Base-by-base conservation (phyloP, 2,797 vertebrate species). In the Odontamblyopus rebecca region DNA sequence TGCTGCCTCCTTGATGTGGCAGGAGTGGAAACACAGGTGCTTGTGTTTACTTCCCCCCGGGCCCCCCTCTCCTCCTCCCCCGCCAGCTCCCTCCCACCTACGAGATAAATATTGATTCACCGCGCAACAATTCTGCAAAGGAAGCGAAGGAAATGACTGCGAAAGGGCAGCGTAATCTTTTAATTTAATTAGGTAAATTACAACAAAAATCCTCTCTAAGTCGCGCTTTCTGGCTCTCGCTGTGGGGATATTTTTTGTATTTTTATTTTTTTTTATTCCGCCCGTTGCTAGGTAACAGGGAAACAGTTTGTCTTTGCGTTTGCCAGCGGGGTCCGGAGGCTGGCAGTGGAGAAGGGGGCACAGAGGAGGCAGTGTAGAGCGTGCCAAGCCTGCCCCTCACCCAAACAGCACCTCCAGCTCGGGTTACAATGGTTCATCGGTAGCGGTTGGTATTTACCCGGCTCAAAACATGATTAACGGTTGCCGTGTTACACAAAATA, bases 181-280 rank as follows among this genome's bases (percentile, higher is more conserved):
- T 91, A 83, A 92, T 92, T 92, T 76, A 92, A 92, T 91, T 86
- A 89, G 73, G 79, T 81, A 78, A 88, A 88, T 91, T 86, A 86
- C 76, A 88, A 85, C 73, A 73, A 75, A 87, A 80, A 79, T 63
- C 72, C 79, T 72, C 72, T 77, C 44, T 71, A 27, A 78, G 68
- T 81, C 53, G 48, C 64, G 3, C 23, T 30, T 13, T 13, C 38
- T 26, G 18, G n/a, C 38, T 66, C 63, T 44, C 26, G 26, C 63
- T 53, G 50, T 6, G 6, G 50, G 50, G 48, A 50, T 77, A 23
- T 23, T 23, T 23, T 81, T 77, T 72, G 30, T 78, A 78, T 71
- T 73, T 65, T 74, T 69, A 48, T 68, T 50, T 78, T 11, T 51
- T 77, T 85, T 70, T 72, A 87, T 91, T 90, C 72, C 83, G 75